Conservation (phyloP, 2,113 vertebrate species). For the Halcyon malimbica region DNA sequence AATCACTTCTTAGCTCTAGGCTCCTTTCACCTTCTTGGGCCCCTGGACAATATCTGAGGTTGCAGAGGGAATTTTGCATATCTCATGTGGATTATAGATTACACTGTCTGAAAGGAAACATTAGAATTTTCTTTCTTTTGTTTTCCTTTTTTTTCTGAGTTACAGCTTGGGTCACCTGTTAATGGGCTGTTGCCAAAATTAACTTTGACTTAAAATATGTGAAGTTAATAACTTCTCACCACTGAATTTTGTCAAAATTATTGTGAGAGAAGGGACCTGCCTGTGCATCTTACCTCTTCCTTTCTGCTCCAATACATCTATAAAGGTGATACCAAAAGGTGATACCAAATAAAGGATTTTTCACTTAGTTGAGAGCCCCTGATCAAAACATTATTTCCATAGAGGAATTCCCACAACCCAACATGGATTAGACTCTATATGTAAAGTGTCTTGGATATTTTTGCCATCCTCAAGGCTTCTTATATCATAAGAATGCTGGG, state of each 20-base stretch:
- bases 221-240: not conserved
- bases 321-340: not conserved
- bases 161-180: not conserved
- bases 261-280: not conserved
- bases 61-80: not conserved
- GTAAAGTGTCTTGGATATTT: not conserved
- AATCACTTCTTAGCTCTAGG: not conserved
- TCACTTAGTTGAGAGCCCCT: not conserved
- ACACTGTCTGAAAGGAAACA: not conserved
- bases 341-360: not conserved
- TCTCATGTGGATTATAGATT: not conserved
- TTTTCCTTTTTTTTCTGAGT: not conserved
- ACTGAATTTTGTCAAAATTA: not conserved
- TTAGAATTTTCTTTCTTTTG: not conserved
- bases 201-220: constrained; percentile 26
- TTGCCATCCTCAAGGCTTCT: not conserved
- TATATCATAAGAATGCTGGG: not conserved
- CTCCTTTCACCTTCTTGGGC: not conserved
- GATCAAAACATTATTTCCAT: not conserved
- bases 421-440: not conserved
- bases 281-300: not conserved
- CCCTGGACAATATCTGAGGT: constrained; percentile 24
- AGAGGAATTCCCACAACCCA: not conserved
- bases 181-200: constrained; percentile 4
- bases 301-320: not conserved